Conservation (phyloP, 2,113 vertebrate genomes). For the Nicator chloris region DNA sequence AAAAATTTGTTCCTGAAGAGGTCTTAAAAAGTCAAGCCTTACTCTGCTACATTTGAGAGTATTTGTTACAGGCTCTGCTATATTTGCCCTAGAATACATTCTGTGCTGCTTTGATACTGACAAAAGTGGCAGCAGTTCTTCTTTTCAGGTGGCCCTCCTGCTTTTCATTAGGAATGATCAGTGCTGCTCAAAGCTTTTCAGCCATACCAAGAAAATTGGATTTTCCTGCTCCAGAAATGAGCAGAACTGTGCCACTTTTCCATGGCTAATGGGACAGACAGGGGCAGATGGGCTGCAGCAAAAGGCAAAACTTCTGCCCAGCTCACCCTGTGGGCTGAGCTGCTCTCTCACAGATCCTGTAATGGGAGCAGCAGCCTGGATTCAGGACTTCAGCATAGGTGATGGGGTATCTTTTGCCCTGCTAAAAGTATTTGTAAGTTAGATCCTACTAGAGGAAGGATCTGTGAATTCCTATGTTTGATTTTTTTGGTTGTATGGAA, state of each 20-base stretch:
- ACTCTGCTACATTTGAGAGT: background rate
- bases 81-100: background rate
- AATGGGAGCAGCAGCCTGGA: background rate
- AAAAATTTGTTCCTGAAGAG: background rate
- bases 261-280: background rate
- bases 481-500: background rate
- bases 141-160: background rate
- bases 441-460: background rate
- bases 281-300: background rate
- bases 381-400: background rate
- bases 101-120: background rate
- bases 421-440: background rate
- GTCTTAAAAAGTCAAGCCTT: background rate
- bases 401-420: background rate
- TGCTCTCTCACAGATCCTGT: background rate
- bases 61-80: background rate
- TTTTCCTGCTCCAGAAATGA: background rate
- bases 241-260: background rate
- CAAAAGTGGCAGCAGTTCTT: background rate
- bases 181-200: background rate
- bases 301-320: background rate
- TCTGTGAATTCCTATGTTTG: background rate
- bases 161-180: background rate
- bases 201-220: background rate
- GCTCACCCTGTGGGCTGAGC: background rate